phyloP scores from a whole-genome alignment of 2,797 vertebrate genomes.

The Sebastes steindachneri region DNA sequence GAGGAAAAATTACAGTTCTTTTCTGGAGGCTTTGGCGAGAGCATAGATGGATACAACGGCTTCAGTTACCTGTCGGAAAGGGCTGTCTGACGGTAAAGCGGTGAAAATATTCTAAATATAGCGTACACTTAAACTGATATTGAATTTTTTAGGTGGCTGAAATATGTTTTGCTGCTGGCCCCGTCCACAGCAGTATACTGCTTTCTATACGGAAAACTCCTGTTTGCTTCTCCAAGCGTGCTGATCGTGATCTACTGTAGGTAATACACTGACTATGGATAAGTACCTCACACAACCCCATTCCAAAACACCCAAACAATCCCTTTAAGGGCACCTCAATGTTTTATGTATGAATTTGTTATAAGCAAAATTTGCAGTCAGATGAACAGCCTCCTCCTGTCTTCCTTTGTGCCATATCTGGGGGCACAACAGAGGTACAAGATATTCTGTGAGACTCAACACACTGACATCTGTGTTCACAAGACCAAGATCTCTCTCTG shows the following conservation, averaged over 20 bases:
- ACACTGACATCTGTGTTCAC: constrained; percentile 15
- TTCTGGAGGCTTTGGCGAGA: too few relatives aligned
- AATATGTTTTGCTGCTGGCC: background rate
- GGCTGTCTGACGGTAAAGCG: too few relatives aligned
- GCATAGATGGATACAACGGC: background rate
- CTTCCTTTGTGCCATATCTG: constrained; percentile 22
- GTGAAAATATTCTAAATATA: too few relatives aligned
- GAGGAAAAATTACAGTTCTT: too few relatives aligned
- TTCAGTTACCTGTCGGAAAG: background rate
- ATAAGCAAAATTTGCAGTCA: background rate
- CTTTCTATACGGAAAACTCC: background rate
- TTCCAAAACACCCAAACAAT: background rate
- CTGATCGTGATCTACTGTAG: background rate
- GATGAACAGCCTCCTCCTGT: constrained; percentile 30
- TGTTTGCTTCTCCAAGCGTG: background rate
- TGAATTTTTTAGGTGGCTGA: background rate
- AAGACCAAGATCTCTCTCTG: background rate
- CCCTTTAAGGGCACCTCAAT: background rate
- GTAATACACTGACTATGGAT: background rate
- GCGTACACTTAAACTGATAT: too few relatives aligned
- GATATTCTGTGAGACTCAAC: background rate
- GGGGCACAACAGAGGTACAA: constrained; percentile 2
- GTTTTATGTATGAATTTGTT: constrained; percentile 17
- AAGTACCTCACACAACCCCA: background rate
- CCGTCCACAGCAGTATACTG: background rate